Evolutionary conservation across 2,888 invertebrate genomes (phyloP).

Genomic region (Sthenelais limicola): DNA sequence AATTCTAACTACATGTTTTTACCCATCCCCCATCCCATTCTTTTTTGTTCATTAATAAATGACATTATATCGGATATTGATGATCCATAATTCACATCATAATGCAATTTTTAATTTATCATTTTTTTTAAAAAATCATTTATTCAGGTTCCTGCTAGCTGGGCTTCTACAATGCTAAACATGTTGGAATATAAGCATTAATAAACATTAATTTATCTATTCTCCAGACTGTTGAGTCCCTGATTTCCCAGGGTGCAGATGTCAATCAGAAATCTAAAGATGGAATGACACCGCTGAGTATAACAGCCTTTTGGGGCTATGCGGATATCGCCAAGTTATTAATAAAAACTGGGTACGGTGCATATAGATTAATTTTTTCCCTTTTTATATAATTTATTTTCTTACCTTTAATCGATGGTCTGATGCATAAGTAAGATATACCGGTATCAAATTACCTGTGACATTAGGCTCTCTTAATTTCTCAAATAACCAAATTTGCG

Average conservation of each 20-base stretch:
- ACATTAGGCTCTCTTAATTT: too few species aligned
- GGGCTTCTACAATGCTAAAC: too few species aligned
- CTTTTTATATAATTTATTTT: not conserved
- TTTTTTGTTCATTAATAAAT: not conserved
- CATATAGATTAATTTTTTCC: not conserved
- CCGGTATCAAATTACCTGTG: too few species aligned
- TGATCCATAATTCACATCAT: not conserved
- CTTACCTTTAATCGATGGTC: too few species aligned
- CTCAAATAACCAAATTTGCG: not conserved
- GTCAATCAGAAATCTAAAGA: constrained; percentile 61
- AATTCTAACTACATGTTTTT: too few species aligned
- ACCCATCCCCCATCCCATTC: not conserved
- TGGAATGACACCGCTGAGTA: constrained; percentile 67
- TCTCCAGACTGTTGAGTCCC: constrained; percentile 58
- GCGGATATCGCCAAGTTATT: constrained; percentile 63
- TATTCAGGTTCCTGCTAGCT: not conserved
- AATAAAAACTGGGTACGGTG: constrained; percentile 59
- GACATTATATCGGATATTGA: too few species aligned
- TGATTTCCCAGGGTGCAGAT: constrained; percentile 58
- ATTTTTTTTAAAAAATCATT: not conserved
- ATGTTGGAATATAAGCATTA: not conserved
- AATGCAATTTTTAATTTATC: not conserved
- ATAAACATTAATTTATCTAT: not conserved
- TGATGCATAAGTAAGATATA: too few species aligned
- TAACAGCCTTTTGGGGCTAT: constrained; percentile 71